phyloP scores from a whole-genome alignment of 1,140 invertebrate species.

The Palaemon carinicauda region DNA sequence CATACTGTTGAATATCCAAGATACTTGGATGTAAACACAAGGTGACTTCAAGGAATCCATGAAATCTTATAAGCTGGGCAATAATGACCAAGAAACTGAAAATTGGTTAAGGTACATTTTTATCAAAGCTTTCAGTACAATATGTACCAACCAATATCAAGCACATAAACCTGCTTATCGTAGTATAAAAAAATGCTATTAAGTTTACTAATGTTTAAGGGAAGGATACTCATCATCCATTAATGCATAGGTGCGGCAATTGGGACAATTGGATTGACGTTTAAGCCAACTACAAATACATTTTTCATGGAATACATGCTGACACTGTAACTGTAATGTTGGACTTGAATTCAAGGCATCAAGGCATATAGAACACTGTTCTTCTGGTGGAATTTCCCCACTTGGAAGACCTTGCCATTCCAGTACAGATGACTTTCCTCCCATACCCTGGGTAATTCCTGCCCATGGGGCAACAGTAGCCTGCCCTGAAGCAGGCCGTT shows the following conservation, averaged over 20 bases:
- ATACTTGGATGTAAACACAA: too few relatives aligned
- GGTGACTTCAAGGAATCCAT: too few relatives aligned
- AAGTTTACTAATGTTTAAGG: background rate
- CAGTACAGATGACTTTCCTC: background rate
- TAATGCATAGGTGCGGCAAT: slow-evolving; percentile 43
- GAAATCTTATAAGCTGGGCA: too few relatives aligned
- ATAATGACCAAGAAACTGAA: too few relatives aligned
- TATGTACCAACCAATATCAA: too few relatives aligned
- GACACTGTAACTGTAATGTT: slow-evolving; percentile 24
- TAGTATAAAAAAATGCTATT: too few relatives aligned
- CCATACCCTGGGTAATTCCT: slow-evolving; percentile 6
- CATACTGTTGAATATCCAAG: too few relatives aligned
- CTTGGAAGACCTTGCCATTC: slow-evolving; percentile 32
- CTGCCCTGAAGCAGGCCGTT: background rate
- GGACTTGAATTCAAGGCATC: slow-evolving; percentile 25
- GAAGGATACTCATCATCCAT: slow-evolving; percentile 44
- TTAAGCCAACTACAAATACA: slow-evolving; percentile 41
- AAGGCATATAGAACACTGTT: slow-evolving; percentile 42
- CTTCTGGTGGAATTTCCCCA: slow-evolving; percentile 15
- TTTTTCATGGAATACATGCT: slow-evolving; percentile 38
- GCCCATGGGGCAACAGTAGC: slow-evolving; percentile 34
- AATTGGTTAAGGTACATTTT: too few relatives aligned
- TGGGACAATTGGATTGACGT: slow-evolving; percentile 45
- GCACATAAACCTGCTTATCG: too few relatives aligned
- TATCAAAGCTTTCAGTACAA: too few relatives aligned